Percentiles rank a stretch among this genome's conserved stretches.
phyloP scores from a whole-genome alignment of 2,797 vertebrate genomes.

The Poeciliopsis gracilis region DNA sequence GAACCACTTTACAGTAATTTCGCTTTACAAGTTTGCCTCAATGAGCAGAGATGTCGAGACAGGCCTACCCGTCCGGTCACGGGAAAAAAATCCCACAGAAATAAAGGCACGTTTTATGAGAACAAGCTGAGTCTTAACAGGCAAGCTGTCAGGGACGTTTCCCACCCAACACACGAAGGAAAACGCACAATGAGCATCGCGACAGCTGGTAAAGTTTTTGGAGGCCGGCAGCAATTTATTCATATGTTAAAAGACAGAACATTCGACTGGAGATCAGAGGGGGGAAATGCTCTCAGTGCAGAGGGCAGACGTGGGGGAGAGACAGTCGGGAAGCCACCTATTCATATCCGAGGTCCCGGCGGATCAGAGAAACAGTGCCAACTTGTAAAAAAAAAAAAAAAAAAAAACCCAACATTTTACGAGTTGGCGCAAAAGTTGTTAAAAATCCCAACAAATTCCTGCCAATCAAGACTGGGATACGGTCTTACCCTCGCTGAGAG shows the following conservation, averaged over 20 bases:
- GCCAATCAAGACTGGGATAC: conserved; percentile 55
- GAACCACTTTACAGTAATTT: conserved; percentile 66
- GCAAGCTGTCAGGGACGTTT: conserved; percentile 67
- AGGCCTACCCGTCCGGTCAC: conserved; percentile 22
- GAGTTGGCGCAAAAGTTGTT: conserved; percentile 56
- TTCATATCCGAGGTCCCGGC: conserved; percentile 55
- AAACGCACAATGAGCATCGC: conserved; percentile 71
- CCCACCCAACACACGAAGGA: conserved; percentile 68
- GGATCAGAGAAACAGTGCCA: conserved; percentile 56
- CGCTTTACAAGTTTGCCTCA: conserved; percentile 69
- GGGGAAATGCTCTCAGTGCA: conserved; percentile 44
- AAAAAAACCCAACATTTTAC: conserved; percentile 51
- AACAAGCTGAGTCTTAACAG: conserved; percentile 71
- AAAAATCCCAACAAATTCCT: conserved; percentile 51
- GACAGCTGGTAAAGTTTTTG: conserved; percentile 75
- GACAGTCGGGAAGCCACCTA: conserved; percentile 48
- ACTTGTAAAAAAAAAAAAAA: conserved; percentile 44
- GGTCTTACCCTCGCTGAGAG: conserved; percentile 21
- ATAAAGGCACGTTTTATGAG: conserved; percentile 68
- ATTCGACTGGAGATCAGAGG: conserved; percentile 62
- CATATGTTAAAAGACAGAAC: conserved; percentile 53
- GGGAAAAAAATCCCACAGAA: conserved; percentile 47
- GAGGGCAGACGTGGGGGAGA: conserved; percentile 45
- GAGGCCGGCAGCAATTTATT: conserved; percentile 66
- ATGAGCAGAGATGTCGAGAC: conserved; percentile 59